Evolutionary conservation across 2,797 vertebrate genomes (phyloP), one percentile per base, ranked within the genome.

Genomic region (Manis pentadactyla): DNA sequence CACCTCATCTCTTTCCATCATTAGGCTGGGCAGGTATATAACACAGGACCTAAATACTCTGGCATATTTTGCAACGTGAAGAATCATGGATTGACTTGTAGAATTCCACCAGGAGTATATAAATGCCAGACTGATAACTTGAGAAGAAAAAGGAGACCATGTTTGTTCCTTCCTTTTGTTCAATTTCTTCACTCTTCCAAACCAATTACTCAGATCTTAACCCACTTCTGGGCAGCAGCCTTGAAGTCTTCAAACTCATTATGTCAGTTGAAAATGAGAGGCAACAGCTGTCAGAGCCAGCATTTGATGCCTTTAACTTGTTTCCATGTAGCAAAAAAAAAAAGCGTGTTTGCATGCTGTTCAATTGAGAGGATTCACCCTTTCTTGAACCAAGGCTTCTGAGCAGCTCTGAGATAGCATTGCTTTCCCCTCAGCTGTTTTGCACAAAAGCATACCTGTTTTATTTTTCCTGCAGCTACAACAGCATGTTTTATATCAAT

Each of bases 231-330:
- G 94, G 87, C 73, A 66, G 63, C 85, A 95, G 90, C 92, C 87
- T 93, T 68, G 73, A 87, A 85, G 81, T 86, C 92, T 96, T 90
- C 53, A 94, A 97, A 90, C 37, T 83, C 92, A 81, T 90, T 93
- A 86, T 93, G 90, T 94, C 93, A 42, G 68, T 39, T 93, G 94
- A 87, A 94, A 94, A 95, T 91, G 90, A 82, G 90, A 97, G 95
- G 64, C 92, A 95, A 61, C 66, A 81, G 96, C 95, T 95, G 94
- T 97, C 93, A 93, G 39, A 73, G 89, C 21, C 74, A 61, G 57
- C 29, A 1, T 74, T 68, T 92, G 93, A 94, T 66, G 57, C 37
- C 83, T 90, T 74, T 17, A 42, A 75, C 59, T 87, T 49, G 55
- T 90, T 96, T 85, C 77, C 53, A 23, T 34, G 74, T 21, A 39